phyloP scores from a whole-genome alignment of 2,113 vertebrate species.

The Notothenia coriiceps region DNA sequence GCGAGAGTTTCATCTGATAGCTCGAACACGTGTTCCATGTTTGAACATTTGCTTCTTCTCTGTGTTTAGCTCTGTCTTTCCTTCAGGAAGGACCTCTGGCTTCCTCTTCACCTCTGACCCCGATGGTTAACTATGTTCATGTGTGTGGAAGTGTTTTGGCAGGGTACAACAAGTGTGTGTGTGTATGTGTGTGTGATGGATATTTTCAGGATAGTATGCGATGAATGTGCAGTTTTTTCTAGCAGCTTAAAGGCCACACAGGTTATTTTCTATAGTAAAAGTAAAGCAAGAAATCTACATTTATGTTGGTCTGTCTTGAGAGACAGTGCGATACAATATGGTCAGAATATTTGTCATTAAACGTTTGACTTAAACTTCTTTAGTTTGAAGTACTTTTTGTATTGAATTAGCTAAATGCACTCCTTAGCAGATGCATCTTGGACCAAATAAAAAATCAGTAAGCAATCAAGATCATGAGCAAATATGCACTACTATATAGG shows the following conservation, averaged over 20 bases:
- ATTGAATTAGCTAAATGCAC: no score
- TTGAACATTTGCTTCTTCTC: conserved; percentile 61
- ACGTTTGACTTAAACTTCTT: not conserved
- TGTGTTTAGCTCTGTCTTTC: conserved; percentile 36
- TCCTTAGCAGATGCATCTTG: conserved; percentile 3
- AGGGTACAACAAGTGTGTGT: not conserved
- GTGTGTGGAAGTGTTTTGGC: conserved; percentile 40
- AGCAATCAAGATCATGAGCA: not conserved
- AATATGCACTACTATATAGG: not conserved
- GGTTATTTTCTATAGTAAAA: not conserved
- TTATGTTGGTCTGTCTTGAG: not conserved
- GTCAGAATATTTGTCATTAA: not conserved
- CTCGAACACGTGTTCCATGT: conserved; percentile 76
- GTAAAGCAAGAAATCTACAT: not conserved
- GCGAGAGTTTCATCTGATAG: conserved; percentile 64
- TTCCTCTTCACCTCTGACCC: conserved; percentile 61
- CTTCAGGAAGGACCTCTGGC: conserved; percentile 45
- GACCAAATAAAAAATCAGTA: not conserved
- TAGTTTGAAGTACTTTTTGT: no score
- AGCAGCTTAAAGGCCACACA: not conserved
- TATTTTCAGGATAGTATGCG: conserved; percentile 9
- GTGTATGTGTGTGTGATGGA: not conserved
- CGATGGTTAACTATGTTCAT: conserved; percentile 23
- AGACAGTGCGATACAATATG: not conserved
- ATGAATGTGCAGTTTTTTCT: conserved; percentile 5